Conservation (phyloP, 2,797 vertebrate species). For the Sparus aurata region DNA sequence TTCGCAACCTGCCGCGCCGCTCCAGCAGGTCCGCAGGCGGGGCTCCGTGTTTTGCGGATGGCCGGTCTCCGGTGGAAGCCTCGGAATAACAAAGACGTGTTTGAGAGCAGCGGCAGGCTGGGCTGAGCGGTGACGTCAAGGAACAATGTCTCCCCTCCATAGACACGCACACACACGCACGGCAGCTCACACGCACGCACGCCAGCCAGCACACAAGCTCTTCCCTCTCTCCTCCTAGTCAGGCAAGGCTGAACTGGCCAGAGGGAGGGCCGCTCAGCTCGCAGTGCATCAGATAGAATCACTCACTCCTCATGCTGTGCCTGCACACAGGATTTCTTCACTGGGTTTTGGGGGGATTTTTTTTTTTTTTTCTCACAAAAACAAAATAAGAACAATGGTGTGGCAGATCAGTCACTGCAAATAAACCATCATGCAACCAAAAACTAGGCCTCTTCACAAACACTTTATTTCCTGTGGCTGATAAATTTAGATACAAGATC, state of each 20-base stretch:
- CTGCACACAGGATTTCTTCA: constrained; percentile 59
- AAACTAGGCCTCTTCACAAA: constrained; percentile 14
- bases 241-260: constrained; percentile 80
- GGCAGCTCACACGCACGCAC: constrained; percentile 48
- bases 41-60: constrained; percentile 90
- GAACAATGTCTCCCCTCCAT: constrained; percentile 94
- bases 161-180: constrained; percentile 74
- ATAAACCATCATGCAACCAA: constrained; percentile 18
- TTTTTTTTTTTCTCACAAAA: constrained; percentile 10
- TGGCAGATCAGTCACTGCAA: constrained; percentile 24
- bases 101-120: constrained; percentile 93
- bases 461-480: constrained; percentile 12
- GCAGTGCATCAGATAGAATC: constrained; percentile 80
- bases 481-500: constrained; percentile 32
- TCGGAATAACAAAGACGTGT: constrained; percentile 99
- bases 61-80: constrained; percentile 91
- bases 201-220: constrained; percentile 63
- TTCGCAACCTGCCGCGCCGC: constrained; percentile 26
- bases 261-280: constrained; percentile 78
- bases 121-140: constrained; percentile 94
- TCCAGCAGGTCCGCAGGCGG: constrained; percentile 57
- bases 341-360: background rate
- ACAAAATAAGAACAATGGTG: constrained; percentile 20
- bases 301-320: constrained; percentile 73
- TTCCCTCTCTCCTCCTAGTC: constrained; percentile 73